phyloP scores from a whole-genome alignment of 2,888 invertebrate species.

The Onchidella celtica region DNA sequence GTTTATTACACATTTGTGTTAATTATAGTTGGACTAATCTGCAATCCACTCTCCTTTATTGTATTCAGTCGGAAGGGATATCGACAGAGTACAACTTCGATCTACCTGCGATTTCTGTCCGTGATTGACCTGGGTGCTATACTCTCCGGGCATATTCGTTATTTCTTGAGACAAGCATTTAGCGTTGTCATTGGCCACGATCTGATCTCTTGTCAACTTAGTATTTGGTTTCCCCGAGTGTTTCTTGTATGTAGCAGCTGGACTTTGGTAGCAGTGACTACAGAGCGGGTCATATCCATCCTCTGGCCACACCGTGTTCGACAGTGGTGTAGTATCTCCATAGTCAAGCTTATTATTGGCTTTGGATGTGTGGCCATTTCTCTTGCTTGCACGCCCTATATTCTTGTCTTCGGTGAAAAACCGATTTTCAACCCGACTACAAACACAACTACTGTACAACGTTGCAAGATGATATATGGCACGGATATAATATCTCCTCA shows the following conservation, averaged over 20 bases:
- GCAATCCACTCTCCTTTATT: conserved; percentile 8
- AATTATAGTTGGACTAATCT: background rate
- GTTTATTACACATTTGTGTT: background rate
- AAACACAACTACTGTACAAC: background rate
- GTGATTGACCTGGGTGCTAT: conserved; percentile 20
- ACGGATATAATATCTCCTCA: background rate
- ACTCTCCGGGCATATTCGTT: background rate
- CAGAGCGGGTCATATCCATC: conserved; percentile 3
- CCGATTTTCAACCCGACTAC: background rate
- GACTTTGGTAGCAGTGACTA: conserved; percentile 11
- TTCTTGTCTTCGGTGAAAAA: background rate
- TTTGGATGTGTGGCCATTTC: background rate
- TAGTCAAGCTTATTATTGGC: background rate
- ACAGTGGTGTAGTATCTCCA: background rate
- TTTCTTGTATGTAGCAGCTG: conserved; percentile 17
- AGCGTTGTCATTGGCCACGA: background rate
- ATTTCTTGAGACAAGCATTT: background rate
- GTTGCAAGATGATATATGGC: background rate
- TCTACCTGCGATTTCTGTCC: conserved; percentile 16
- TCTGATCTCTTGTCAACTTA: background rate
- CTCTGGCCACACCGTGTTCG: conserved; percentile 1
- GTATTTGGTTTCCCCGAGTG: background rate
- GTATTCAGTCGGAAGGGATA: conserved; percentile 3
- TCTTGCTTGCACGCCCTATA: background rate
- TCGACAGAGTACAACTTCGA: background rate